phyloP scores from a whole-genome alignment of 1,140 invertebrate genomes.

The Diabrotica virgifera region DNA sequence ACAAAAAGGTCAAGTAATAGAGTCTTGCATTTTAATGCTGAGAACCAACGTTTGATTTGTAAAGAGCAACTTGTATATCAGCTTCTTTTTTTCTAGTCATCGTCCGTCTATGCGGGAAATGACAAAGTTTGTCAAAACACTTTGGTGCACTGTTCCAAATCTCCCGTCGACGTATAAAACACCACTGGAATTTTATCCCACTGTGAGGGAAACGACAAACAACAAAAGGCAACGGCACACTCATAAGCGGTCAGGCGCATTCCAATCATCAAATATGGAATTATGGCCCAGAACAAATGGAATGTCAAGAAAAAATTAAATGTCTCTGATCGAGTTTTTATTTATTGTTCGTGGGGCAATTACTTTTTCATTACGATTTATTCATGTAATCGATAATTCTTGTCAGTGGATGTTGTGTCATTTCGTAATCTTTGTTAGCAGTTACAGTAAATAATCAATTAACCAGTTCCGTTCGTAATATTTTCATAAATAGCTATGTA shows the following conservation, averaged over 20 bases:
- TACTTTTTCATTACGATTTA: too few relatives aligned
- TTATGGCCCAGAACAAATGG: not conserved
- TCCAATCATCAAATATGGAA: constrained; percentile 1
- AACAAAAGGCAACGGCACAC: not conserved
- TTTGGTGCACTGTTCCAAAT: not conserved
- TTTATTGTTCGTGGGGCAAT: not conserved
- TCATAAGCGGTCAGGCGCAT: not conserved
- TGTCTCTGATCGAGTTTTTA: not conserved
- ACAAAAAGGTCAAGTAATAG: too few relatives aligned
- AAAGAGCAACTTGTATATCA: not conserved
- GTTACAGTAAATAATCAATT: too few relatives aligned
- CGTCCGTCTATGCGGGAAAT: not conserved
- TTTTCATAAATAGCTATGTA: too few relatives aligned
- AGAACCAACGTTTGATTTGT: too few relatives aligned
- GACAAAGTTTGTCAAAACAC: constrained; percentile 1
- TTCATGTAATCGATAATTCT: too few relatives aligned
- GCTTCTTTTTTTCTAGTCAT: not conserved
- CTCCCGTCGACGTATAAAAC: not conserved
- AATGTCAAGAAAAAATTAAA: constrained; percentile 3
- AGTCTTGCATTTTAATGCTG: too few relatives aligned
- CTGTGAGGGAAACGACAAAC: constrained; percentile 1
- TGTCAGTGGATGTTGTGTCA: too few relatives aligned
- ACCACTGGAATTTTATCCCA: not conserved
- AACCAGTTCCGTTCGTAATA: too few relatives aligned
- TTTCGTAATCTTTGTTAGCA: too few relatives aligned